phyloP scores from a whole-genome alignment of 2,797 vertebrate genomes.

The Amblyopsis hoosieri region DNA sequence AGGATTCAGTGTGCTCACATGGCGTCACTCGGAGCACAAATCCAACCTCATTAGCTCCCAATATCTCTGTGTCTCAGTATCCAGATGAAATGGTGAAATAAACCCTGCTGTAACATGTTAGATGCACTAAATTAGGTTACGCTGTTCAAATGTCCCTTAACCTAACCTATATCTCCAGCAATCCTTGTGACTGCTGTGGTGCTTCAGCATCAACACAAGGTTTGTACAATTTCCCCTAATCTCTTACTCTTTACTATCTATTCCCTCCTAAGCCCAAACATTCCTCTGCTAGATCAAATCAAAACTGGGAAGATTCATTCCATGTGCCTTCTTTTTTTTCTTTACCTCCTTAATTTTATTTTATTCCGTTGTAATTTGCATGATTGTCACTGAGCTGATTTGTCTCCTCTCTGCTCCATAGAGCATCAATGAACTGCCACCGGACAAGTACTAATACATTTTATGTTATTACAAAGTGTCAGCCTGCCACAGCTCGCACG shows the following conservation, averaged over 20 bases:
- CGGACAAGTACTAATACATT: slow-evolving; percentile 44
- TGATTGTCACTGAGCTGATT: slow-evolving; percentile 38
- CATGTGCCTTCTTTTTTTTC: slow-evolving; percentile 4
- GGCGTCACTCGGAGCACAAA: slow-evolving; percentile 72
- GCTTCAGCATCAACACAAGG: slow-evolving; percentile 26
- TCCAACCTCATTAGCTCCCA: slow-evolving; percentile 72
- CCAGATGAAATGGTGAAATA: slow-evolving; percentile 48
- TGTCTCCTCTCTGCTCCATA: slow-evolving; percentile 34
- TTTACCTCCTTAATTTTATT: slow-evolving; percentile 12
- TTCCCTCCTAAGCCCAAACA: slow-evolving; percentile 42
- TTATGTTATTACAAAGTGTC: slow-evolving; percentile 53
- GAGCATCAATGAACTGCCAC: slow-evolving; percentile 47
- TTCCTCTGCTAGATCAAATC: slow-evolving; percentile 29
- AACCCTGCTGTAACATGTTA: slow-evolving; percentile 44
- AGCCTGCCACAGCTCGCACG: slow-evolving; percentile 50
- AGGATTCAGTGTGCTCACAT: slow-evolving; percentile 74
- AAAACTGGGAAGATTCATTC: slow-evolving; percentile 28
- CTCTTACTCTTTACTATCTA: slow-evolving; percentile 14
- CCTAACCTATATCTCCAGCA: slow-evolving; percentile 42
- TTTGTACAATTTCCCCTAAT: slow-evolving; percentile 12
- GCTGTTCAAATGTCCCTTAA: slow-evolving; percentile 51
- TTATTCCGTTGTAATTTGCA: slow-evolving; percentile 33
- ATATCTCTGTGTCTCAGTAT: slow-evolving; percentile 52
- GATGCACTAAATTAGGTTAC: slow-evolving; percentile 63
- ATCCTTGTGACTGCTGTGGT: slow-evolving; percentile 43